Evolutionary conservation across 37 sponge, comb jelly and placozoan species (phyloP).

Genomic region (Amphimedon queenslandica): DNA sequence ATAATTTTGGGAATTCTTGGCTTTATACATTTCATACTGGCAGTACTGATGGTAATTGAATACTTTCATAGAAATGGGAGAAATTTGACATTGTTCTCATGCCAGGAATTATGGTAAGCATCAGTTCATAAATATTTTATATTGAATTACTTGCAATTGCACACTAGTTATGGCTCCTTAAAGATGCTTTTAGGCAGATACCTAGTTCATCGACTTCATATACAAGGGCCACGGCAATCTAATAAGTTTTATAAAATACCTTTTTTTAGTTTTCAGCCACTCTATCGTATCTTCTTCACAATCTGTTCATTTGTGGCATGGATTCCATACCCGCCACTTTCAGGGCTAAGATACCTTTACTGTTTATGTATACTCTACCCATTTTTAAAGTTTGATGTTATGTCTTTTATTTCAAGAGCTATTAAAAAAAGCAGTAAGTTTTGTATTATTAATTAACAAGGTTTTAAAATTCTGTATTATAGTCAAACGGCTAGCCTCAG

Average conservation of each 20-base stretch:
- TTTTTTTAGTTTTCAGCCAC: not conserved
- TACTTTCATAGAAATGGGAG: not conserved
- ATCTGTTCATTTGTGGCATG: not conserved
- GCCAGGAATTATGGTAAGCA: no score
- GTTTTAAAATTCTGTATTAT: no score
- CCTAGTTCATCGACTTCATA: not conserved
- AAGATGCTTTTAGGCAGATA: not conserved
- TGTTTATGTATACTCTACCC: not conserved
- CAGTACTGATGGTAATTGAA: constrained; percentile 1
- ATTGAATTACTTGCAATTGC: not conserved
- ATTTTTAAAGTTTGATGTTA: not conserved
- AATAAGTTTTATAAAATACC: not conserved
- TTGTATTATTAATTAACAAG: no score
- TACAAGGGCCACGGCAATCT: not conserved
- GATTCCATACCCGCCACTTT: no score
- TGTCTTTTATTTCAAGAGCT: not conserved
- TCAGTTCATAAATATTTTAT: not conserved
- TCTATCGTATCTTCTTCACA: not conserved
- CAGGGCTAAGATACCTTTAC: not conserved
- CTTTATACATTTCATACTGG: not conserved
- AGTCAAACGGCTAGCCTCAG: not conserved
- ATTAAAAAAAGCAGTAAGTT: not conserved
- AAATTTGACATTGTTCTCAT: no score
- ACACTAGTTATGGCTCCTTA: not conserved
- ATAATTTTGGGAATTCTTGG: not conserved